These are phyloP conservation scores for Lucinisca nassula DNA, from an alignment of 2,888 invertebrate species.

Conservation along the genomic window DNA sequence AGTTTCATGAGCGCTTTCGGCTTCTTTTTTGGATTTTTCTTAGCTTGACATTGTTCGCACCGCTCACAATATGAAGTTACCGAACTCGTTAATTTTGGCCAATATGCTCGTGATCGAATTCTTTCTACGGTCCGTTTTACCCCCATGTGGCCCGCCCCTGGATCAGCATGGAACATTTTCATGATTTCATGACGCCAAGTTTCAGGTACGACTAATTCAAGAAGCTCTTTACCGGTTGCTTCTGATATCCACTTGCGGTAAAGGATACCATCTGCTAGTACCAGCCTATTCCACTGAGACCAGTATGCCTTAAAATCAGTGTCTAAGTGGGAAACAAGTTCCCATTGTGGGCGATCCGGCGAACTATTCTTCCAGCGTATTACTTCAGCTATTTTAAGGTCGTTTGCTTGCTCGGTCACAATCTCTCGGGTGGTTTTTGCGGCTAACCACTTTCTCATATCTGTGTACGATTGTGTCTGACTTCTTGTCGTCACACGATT, in stretches of 20 bases:
- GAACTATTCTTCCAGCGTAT: conserved; percentile 3
- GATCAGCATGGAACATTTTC: not conserved
- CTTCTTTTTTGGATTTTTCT: not conserved
- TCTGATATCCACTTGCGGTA: not conserved
- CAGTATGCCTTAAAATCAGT: not conserved
- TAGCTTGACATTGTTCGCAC: no score
- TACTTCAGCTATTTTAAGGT: no score
- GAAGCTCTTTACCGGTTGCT: no score
- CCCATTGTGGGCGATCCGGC: not conserved
- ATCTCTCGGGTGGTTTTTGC: not conserved
- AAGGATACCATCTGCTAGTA: not conserved
- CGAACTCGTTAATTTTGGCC: conserved; percentile 31
- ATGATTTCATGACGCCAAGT: not conserved
- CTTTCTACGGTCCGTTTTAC: conserved; percentile 12
- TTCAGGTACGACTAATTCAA: not conserved
- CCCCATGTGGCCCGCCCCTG: conserved; percentile 36
- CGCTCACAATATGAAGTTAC: no score
- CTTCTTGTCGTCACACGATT: not conserved
- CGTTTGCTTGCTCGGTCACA: not conserved
- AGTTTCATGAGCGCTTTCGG: not conserved
- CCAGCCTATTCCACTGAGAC: not conserved
- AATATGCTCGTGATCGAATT: conserved; percentile 29
- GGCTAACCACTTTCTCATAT: not conserved
- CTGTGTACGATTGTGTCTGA: not conserved
- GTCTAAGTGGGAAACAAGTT: conserved; percentile 6